A percentile compares a stretch with the other conserved stretches of the same genome.
Conservation (phyloP, 2,113 vertebrate species). For the Crotalus horridus region DNA sequence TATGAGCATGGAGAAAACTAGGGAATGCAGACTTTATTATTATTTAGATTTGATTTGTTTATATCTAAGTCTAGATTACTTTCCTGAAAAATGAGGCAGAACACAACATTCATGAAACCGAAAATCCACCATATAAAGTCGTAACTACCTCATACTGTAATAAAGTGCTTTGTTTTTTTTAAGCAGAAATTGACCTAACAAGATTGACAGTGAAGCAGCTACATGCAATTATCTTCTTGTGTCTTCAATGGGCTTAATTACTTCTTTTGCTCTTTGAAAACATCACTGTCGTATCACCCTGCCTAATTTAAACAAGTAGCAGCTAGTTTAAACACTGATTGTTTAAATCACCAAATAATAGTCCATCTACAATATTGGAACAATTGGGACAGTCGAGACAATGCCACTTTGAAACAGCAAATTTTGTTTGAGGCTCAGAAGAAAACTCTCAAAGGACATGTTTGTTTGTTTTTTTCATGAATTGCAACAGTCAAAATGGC, state of each 20-base stretch:
- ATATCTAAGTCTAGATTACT: not conserved
- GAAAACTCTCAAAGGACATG: not conserved
- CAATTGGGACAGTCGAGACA: not conserved
- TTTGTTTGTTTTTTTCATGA: not conserved
- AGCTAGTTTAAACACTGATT: not conserved
- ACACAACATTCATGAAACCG: not conserved
- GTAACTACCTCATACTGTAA: not conserved
- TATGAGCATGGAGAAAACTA: not conserved
- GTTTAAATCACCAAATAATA: not conserved
- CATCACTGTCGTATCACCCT: not conserved
- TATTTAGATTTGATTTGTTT: not conserved
- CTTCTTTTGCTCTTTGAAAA: not conserved
- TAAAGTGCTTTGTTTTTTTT: not conserved
- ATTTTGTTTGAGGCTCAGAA: not conserved
- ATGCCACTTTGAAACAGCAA: not conserved
- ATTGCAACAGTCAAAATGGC: not conserved
- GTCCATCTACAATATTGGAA: not conserved
- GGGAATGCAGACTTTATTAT: not conserved
- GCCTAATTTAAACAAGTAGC: not conserved
- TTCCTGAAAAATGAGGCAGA: not conserved
- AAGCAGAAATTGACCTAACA: not conserved
- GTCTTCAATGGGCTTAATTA: not conserved
- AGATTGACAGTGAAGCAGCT: not conserved
- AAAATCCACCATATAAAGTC: not conserved
- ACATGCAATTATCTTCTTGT: not conserved